Evolutionary conservation across 2,113 vertebrate species (phyloP).

Genomic region (Cyanistes caeruleus): DNA sequence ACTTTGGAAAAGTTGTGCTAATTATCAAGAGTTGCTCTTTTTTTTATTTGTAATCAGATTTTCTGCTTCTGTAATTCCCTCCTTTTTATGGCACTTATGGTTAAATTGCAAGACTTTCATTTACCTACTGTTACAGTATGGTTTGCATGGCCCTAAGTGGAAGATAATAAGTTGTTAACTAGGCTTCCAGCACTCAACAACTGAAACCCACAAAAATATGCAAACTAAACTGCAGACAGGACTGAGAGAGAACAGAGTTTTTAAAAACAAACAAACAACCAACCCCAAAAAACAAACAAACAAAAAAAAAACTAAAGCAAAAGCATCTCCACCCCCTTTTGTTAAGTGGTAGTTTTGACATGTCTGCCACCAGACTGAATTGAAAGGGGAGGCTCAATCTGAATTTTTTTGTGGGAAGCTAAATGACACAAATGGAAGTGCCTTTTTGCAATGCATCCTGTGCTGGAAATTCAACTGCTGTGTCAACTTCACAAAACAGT

Average conservation of each 20-base stretch:
- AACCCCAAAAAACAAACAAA: too few species aligned
- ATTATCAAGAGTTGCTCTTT: neutral
- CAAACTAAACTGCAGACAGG: neutral
- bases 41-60: neutral
- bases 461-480: neutral
- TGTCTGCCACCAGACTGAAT: neutral
- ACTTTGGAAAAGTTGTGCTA: neutral
- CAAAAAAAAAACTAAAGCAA: neutral
- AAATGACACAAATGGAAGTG: neutral
- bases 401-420: neutral
- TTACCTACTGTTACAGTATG: neutral
- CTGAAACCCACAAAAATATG: neutral
- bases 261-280: too few species aligned
- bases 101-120: neutral
- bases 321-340: neutral
- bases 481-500: neutral
- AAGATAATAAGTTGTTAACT: neutral
- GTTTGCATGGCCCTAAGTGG: neutral
- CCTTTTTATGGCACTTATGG: neutral
- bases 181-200: neutral
- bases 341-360: neutral
- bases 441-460: accelerated
- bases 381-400: neutral
- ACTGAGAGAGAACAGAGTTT: neutral
- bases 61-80: neutral